phyloP scores from a whole-genome alignment of 2,113 vertebrate species.

The Alectura lathami region DNA sequence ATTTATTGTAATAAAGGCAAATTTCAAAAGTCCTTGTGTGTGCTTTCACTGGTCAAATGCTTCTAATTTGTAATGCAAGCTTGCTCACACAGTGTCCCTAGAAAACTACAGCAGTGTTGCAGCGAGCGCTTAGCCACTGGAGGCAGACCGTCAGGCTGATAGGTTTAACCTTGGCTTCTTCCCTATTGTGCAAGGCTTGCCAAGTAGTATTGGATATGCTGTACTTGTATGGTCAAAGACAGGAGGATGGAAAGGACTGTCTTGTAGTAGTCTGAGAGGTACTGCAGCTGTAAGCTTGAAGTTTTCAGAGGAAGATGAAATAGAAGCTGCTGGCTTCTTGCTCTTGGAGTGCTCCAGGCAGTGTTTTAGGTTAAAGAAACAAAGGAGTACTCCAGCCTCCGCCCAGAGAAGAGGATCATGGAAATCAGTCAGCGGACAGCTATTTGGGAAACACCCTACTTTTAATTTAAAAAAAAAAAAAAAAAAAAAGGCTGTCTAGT shows the following conservation, averaged over 20 bases:
- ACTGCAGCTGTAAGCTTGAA: neutral
- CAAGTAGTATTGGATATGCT: neutral
- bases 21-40: neutral
- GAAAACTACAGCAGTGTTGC: neutral
- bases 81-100: neutral
- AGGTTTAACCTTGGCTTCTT: neutral
- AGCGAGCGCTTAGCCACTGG: neutral
- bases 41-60: neutral
- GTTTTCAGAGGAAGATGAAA: neutral
- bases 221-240: neutral
- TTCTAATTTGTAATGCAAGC: neutral
- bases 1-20: neutral
- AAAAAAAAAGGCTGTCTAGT: neutral
- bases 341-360: neutral
- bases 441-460: neutral
- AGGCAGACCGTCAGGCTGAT: neutral
- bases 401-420: neutral
- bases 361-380: neutral
- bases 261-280: neutral
- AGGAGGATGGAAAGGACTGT: neutral
- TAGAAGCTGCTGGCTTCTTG: neutral
- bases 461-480: neutral
- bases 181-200: neutral
- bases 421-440: neutral
- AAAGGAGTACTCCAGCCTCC: neutral